These are phyloP conservation scores for Trimorus sp. DNA, from an alignment of 2,888 invertebrate genomes.

Conservation along the genomic window DNA sequence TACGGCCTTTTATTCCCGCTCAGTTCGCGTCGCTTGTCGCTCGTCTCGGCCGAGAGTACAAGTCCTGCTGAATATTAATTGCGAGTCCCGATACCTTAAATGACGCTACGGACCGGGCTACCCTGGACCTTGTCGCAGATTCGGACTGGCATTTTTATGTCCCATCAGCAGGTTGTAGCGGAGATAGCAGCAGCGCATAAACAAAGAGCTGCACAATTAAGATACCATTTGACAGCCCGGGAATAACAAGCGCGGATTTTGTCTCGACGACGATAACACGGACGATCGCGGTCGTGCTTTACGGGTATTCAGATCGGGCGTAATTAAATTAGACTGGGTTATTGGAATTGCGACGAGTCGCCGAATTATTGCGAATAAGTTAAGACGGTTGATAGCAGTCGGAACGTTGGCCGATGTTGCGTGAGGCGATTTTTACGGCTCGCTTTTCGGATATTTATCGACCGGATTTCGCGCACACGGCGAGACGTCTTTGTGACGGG, in stretches of 20 bases:
- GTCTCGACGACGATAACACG: constrained; percentile 4
- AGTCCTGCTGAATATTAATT: constrained; percentile 61
- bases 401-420: background rate
- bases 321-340: constrained; percentile 47
- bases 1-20: constrained; percentile 15
- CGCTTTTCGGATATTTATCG: constrained; percentile 28
- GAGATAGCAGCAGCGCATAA: constrained; percentile 58
- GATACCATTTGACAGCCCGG: constrained; percentile 50
- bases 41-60: constrained; percentile 44
- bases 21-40: constrained; percentile 29
- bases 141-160: constrained; percentile 59
- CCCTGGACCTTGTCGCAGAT: constrained; percentile 48
- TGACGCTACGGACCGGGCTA: constrained; percentile 41
- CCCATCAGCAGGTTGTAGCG: constrained; percentile 58
- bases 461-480: constrained; percentile 15
- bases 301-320: constrained; percentile 25
- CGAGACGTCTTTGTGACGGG: background rate
- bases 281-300: constrained; percentile 17
- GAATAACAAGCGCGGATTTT: constrained; percentile 39
- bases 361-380: constrained; percentile 33
- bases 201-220: constrained; percentile 62
- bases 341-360: constrained; percentile 7
- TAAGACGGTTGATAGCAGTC: constrained; percentile 32
- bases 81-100: constrained; percentile 63
- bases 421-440: too few relatives aligned